Percentiles rank a stretch among this genome's conserved stretches.
phyloP scores from a whole-genome alignment of 1,140 invertebrate genomes.

The Eubasilissa regina region DNA sequence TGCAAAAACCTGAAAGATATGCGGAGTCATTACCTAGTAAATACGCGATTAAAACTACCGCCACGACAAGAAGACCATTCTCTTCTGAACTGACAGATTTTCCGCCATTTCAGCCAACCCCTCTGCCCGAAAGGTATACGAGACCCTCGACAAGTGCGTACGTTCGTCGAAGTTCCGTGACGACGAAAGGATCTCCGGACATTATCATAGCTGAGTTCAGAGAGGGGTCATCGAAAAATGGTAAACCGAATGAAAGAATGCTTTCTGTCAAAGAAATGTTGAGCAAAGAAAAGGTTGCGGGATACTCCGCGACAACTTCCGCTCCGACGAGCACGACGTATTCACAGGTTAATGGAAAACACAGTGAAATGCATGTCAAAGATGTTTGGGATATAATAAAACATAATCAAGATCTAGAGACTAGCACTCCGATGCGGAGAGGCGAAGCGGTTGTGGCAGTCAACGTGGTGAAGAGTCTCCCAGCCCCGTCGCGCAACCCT shows the following conservation, averaged over 20 bases:
- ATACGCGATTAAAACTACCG: background rate
- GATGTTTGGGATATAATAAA: constrained; percentile 59
- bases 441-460: background rate
- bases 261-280: constrained; percentile 55
- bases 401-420: constrained; percentile 53
- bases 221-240: constrained; percentile 26
- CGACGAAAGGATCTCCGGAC: constrained; percentile 34
- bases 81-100: too few relatives aligned
- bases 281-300: constrained; percentile 41
- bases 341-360: constrained; percentile 7
- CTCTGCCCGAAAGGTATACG: too few relatives aligned
- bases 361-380: constrained; percentile 43
- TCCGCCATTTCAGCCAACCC: too few relatives aligned
- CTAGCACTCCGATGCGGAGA: background rate
- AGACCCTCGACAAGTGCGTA: too few relatives aligned
- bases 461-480: background rate
- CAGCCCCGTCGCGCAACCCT: background rate
- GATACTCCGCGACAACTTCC: background rate
- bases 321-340: background rate
- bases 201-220: constrained; percentile 56
- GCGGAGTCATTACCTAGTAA: background rate
- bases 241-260: constrained; percentile 38
- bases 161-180: too few relatives aligned
- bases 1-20: background rate
- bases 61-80: too few relatives aligned